Evolutionary conservation across 2,113 vertebrate genomes (phyloP).

Genomic region (Gulo gulo): DNA sequence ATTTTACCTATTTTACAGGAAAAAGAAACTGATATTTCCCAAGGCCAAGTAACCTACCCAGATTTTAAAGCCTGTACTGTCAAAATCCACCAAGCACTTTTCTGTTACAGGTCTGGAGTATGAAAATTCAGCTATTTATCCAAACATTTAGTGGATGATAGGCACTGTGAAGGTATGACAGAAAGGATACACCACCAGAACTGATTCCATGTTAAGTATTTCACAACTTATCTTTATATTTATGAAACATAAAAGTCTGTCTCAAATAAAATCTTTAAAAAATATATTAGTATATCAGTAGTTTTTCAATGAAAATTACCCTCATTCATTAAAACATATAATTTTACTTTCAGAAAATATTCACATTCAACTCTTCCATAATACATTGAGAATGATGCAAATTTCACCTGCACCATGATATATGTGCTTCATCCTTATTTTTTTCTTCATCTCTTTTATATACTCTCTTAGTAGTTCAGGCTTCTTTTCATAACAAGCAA

Average conservation of each 20-base stretch:
- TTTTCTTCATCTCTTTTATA: not conserved
- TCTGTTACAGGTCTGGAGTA: not conserved
- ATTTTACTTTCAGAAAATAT: slow-evolving; percentile 24
- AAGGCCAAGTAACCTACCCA: not conserved
- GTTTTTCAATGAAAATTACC: slow-evolving; percentile 19
- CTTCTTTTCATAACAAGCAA: slow-evolving; percentile 39
- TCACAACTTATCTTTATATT: not conserved
- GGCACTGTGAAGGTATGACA: not conserved
- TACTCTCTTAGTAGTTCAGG: not conserved
- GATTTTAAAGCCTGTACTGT: not conserved
- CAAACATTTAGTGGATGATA: not conserved
- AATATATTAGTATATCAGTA: not conserved
- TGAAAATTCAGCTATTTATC: not conserved
- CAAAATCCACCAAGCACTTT: not conserved
- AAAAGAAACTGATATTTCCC: slow-evolving; percentile 27
- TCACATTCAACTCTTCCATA: slow-evolving; percentile 4
- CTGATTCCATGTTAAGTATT: not conserved
- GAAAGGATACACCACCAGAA: slow-evolving; percentile 3
- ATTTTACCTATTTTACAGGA: not conserved
- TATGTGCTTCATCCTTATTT: not conserved
- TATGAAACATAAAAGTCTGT: slow-evolving; percentile 2
- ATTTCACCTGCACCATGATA: not conserved
- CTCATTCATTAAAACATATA: not conserved
- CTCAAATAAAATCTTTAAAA: not conserved
- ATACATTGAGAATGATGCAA: not conserved